A percentile compares a stretch with the other conserved stretches of the same genome.
Conservation (phyloP, 2,888 invertebrate genomes). For the Arenicola marina region DNA sequence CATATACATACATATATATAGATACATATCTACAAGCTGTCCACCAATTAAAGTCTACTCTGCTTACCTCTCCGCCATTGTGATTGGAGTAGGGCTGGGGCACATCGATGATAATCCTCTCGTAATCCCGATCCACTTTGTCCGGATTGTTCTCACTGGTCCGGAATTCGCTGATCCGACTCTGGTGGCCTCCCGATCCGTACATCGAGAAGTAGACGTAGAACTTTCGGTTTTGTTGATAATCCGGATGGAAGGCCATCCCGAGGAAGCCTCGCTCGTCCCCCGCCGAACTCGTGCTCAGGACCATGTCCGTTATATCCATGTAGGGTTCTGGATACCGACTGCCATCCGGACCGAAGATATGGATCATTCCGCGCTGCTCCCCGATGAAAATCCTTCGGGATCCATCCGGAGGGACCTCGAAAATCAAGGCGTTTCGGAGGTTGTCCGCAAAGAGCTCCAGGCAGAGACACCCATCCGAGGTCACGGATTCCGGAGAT, state of each 20-base stretch:
- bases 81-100: slow-evolving; percentile 52
- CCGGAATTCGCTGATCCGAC: slow-evolving; percentile 27
- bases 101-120: slow-evolving; percentile 45
- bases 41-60: too few relatives aligned
- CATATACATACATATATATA: too few relatives aligned
- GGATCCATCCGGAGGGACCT: slow-evolving; percentile 43
- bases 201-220: slow-evolving; percentile 48
- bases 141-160: slow-evolving; percentile 38
- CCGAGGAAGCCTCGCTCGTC: slow-evolving; percentile 50
- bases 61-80: slow-evolving; percentile 56
- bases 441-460: slow-evolving; percentile 32
- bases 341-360: slow-evolving; percentile 40
- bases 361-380: slow-evolving; percentile 45
- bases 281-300: slow-evolving; percentile 29
- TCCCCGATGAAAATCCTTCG: slow-evolving; percentile 51
- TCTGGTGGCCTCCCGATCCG: not conserved
- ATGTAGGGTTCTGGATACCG: slow-evolving; percentile 40
- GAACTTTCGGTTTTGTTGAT: slow-evolving; percentile 42
- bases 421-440: slow-evolving; percentile 23
- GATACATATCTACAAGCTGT: too few relatives aligned
- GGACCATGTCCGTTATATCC: slow-evolving; percentile 35
- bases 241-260: slow-evolving; percentile 52
- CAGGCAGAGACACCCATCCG: slow-evolving; percentile 50
- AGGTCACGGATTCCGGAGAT: slow-evolving; percentile 30
- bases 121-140: slow-evolving; percentile 35